Percentiles rank a stretch among this genome's conserved stretches.
Conservation (phyloP, 2,113 vertebrate genomes). For the Ardeotis arabs region DNA sequence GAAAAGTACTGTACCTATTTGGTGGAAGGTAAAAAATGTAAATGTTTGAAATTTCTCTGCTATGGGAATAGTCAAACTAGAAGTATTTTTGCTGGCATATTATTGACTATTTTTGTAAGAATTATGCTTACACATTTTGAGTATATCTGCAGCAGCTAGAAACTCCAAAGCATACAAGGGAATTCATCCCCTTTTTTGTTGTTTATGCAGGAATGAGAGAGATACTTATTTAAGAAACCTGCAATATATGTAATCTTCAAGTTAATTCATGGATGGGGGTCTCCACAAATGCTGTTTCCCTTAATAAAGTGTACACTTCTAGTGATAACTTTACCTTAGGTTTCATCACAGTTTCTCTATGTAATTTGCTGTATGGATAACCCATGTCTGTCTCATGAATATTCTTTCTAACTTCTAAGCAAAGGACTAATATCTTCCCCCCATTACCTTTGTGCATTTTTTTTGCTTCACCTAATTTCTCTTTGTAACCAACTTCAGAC, state of each 20-base stretch:
- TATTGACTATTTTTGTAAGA: background rate
- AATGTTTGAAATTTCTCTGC: background rate
- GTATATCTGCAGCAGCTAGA: background rate
- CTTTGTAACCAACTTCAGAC: background rate
- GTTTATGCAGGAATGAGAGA: background rate
- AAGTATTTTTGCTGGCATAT: background rate
- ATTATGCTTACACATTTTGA: background rate
- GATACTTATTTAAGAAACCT: background rate
- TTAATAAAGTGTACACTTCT: background rate
- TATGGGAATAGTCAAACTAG: background rate
- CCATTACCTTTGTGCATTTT: background rate
- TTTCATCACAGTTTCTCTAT: background rate
- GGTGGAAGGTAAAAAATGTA: background rate
- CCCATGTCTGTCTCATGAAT: background rate
- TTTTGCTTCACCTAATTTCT: background rate
- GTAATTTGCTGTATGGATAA: background rate
- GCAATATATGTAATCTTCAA: background rate
- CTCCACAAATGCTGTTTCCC: background rate
- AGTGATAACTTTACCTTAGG: background rate
- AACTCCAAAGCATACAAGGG: background rate
- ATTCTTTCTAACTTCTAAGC: background rate
- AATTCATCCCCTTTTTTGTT: background rate
- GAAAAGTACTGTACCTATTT: background rate
- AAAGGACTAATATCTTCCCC: background rate
- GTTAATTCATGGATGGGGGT: background rate